Evolutionary conservation across 2,113 vertebrate genomes (phyloP), one percentile per base, ranked within the genome.

Genomic region (Brachypodius melanocephalos): DNA sequence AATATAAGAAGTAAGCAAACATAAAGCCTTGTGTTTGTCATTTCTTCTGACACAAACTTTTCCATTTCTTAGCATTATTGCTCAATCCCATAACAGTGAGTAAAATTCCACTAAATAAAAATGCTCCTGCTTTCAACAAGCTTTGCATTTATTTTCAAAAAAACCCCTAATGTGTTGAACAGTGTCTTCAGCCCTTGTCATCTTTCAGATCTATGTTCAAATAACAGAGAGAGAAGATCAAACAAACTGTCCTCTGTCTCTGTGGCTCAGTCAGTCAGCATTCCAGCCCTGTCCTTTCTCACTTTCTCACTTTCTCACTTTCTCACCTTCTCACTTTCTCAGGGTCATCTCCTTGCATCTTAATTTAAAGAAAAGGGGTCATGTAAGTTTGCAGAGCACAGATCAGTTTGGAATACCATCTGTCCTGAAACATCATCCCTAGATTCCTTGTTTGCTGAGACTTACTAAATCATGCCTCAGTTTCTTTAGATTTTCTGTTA

Each of bases 281-380:
- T 96, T 94, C 91, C 94, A 85, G 43, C 52, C 31, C 21, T 49
- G 63, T 71, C 74, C 61, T 92, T 90, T 91, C 65, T 73, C 62
- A 55, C 67, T 80, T 90, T 91, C 65, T 73, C 62, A 55, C 67
- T 80, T 63, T 40, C 48, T 82, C 89, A 48, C 85, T 91, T 92
- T 79, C 66, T 89, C 54, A 59, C 85, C 88, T 94, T 66, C 66
- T 89, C 54, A 59, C 92, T 94, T 96, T 94, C 61, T 84, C 89
- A 77, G 78, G 82, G 85, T 94, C 85, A 76, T 83, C 51, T 90
- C 42, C 51, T 83, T 81, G 83, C 65, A 80, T 83, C 72, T 71
- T 80, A 55, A 40, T 76, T 69, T 69, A 46, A 86, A 80, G 65
- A 80, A 93, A 86, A 71, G 48, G 18, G 88, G 88, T 96, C 90